phyloP scores from a whole-genome alignment of 2,888 invertebrate genomes.

The Masnerella sp. region DNA sequence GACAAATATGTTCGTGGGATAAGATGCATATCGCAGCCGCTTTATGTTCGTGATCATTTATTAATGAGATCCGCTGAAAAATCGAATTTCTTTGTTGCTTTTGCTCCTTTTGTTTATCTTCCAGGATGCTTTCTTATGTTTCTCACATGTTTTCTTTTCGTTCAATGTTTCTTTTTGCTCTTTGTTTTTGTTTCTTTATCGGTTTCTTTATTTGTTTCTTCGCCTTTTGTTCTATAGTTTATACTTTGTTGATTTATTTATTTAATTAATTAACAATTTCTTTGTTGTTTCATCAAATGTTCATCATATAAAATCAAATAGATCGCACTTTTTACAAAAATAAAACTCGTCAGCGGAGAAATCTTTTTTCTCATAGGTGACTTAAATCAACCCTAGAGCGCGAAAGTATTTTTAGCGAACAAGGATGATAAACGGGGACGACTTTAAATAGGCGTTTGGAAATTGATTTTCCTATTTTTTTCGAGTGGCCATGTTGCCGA shows the following conservation, averaged over 20 bases:
- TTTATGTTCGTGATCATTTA: background rate
- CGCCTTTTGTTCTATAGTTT: too few species aligned
- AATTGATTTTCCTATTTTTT: slow-evolving; percentile 16
- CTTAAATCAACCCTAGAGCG: slow-evolving; percentile 2
- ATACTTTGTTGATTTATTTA: too few species aligned
- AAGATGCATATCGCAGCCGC: background rate
- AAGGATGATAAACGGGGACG: slow-evolving; percentile 13
- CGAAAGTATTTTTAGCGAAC: slow-evolving; percentile 13
- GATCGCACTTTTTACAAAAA: background rate
- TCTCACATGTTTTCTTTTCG: too few species aligned
- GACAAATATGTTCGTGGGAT: background rate
- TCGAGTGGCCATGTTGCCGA: too few species aligned
- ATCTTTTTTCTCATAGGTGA: background rate
- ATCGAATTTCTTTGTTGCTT: too few species aligned
- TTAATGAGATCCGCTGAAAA: too few species aligned
- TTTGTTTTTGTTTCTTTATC: too few species aligned
- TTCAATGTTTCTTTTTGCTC: too few species aligned
- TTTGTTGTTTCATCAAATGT: background rate
- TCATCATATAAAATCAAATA: too few species aligned
- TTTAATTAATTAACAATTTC: background rate
- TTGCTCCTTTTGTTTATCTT: too few species aligned
- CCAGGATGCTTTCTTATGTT: background rate
- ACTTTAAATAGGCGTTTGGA: slow-evolving; percentile 20
- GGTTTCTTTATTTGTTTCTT: too few species aligned
- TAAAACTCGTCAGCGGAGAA: background rate